Evolutionary conservation across 2,113 vertebrate genomes (phyloP), one percentile per base, ranked within the genome.

Genomic region (Puntigrus tetrazona): DNA sequence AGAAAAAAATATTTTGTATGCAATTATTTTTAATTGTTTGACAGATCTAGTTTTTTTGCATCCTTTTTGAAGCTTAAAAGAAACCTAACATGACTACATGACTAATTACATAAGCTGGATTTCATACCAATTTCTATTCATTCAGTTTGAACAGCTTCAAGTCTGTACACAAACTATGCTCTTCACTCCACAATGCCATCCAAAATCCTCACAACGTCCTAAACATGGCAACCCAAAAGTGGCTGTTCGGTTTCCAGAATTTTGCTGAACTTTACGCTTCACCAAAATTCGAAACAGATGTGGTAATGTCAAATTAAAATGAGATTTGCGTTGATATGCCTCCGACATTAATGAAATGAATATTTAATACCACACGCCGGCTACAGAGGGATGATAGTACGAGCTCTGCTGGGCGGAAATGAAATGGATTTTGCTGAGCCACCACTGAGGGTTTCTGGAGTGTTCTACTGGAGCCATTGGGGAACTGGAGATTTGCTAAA

Each of bases 271-370:
- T 59, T 16, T 34, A 31, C 6, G 45, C 59, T 52, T 75, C 41
- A 50, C 38, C 18, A 59, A 83, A 79, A 85, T 93, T 93, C 88
- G 93, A 94, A 94, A 91, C 94, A 94, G 94, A 94, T 93, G 93
- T 90, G 87, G 91, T 94, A 93, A 94, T 93, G 93, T 94, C 93
- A 94, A 94, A 94, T 94, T 93, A 94, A 94, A 95, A 94, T 93
- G 90, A 94, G 92, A 93, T 93, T 93, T 91, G 90, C 20, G 50
- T 86, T 70, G 90, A 92, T 89, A 88, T 83, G 89, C 89, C 89
- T 90, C 86, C 85, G 89, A 94, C 92, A 92, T 94, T 94, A 94
- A 94, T 93, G 93, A 94, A 94, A 92, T 86, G 90, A 92, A 93
- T 91, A 90, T 87, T 82, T 92, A 91, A 92, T 92, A 91, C 92